Conservation (phyloP, 2,113 vertebrate species). For the Eolophus roseicapilla region DNA sequence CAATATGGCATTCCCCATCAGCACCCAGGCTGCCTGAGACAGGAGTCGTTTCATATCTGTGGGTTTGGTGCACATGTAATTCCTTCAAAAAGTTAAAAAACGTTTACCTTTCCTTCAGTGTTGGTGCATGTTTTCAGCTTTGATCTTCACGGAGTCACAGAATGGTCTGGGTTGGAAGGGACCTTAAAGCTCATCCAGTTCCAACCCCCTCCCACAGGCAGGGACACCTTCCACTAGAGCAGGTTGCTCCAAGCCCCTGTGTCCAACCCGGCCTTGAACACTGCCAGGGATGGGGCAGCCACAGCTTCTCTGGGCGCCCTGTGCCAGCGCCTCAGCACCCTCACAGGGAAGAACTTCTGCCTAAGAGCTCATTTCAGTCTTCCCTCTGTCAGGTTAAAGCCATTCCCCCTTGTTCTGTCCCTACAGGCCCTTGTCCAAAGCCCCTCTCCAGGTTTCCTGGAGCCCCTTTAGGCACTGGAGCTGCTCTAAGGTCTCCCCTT, state of each 20-base stretch:
- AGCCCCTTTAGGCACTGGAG: too few species aligned
- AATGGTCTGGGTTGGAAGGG: neutral
- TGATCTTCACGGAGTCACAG: neutral
- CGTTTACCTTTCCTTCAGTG: neutral
- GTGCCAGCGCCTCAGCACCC: too few species aligned
- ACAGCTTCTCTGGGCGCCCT: too few species aligned
- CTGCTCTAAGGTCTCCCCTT: too few species aligned
- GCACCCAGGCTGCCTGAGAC: accelerated
- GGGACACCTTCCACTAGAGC: neutral
- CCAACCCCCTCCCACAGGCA: neutral
- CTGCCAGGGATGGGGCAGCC: too few species aligned
- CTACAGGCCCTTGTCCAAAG: too few species aligned
- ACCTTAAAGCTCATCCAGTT: neutral
- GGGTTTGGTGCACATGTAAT: accelerated
- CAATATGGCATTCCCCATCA: neutral
- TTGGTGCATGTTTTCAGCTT: neutral
- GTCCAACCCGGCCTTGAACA: too few species aligned
- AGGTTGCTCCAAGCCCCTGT: neutral
- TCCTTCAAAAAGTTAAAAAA: neutral
- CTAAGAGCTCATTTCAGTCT: too few species aligned
- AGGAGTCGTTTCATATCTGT: neutral
- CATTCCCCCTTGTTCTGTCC: too few species aligned
- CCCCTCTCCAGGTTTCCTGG: too few species aligned
- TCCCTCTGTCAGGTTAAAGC: too few species aligned
- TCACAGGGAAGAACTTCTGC: too few species aligned